A percentile compares a stretch with the other conserved stretches of the same genome.
Conservation (phyloP, 2,888 invertebrate species). For the Dastarcus helophoroides region DNA sequence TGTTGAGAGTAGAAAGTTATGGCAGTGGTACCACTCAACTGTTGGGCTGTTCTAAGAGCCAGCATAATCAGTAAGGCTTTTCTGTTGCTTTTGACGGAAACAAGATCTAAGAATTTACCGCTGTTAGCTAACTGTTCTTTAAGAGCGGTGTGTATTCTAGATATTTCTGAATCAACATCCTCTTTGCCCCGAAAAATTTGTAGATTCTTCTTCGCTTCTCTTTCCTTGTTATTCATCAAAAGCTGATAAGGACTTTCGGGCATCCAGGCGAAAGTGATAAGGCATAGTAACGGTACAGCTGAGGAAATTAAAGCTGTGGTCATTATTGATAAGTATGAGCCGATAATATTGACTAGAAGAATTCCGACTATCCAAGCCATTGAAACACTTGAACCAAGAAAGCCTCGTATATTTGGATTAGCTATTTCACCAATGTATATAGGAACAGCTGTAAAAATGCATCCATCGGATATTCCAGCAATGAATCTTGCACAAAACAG, state of each 20-base stretch:
- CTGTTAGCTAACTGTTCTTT: conserved; percentile 37
- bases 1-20: conserved; percentile 48
- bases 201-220: conserved; percentile 39
- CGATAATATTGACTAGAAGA: conserved; percentile 40
- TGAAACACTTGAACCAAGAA: conserved; percentile 45
- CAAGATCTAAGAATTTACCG: conserved; percentile 44
- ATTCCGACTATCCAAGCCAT: conserved; percentile 42
- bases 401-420: conserved; percentile 43
- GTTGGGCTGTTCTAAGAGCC: conserved; percentile 43
- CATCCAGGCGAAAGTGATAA: conserved; percentile 40
- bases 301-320: conserved; percentile 41
- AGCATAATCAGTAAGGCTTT: conserved; percentile 52
- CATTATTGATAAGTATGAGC: conserved; percentile 39
- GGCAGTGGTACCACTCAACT: conserved; percentile 47
- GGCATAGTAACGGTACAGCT: conserved; percentile 36
- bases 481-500: conserved; percentile 45
- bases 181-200: conserved; percentile 38
- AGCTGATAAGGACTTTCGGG: conserved; percentile 48
- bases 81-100: conserved; percentile 45
- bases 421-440: conserved; percentile 51
- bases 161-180: conserved; percentile 39
- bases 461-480: conserved; percentile 47
- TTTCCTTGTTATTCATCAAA: conserved; percentile 33
- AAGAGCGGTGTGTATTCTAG: conserved; percentile 25
- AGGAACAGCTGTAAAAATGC: conserved; percentile 37